Base-by-base conservation (phyloP, 2,888 invertebrate species). In the Campopleginae sp. region DNA sequence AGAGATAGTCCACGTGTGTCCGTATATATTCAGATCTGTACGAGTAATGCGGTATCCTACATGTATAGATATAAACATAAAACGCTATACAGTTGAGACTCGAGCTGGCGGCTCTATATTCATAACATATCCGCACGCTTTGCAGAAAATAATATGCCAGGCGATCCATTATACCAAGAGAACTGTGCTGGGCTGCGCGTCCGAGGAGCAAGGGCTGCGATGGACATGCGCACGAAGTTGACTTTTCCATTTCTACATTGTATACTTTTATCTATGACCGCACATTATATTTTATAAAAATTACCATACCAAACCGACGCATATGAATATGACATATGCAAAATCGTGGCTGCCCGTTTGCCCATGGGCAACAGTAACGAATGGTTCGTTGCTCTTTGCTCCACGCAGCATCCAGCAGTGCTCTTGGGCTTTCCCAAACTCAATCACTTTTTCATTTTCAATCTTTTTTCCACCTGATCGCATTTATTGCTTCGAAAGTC, bases 41-140 rank as follows among this genome's bases (percentile, higher is more conserved):
- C 31, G 44, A 61, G 19, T 66, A 42, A 44, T 14, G 68, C 42
- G 42, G 27, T 42, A 7, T 31, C 31, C 51, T 70, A 78, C 44
- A 17, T 68, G 10, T 70, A 42, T 68, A 74, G 3, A 63, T 61
- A 68, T 51, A 48, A 44, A 54, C 46, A 70, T 82, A 58, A 54
- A 77, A 65, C 63, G 44, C 31, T 74, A 31, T 79, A 58, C 61
- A 70, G 66, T 63, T 61, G 80, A 58, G 77, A 75, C 82, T 86
- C 84, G 83, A 88, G 89, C 90, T 90, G 82, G 89, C 88, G 90
- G 90, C 90, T 88, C 88, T 88, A 88, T 90, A 89, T 90, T 90
- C 89, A 89, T 90, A 90, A 90, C 87, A 88, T 89, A 90, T 89
- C 90, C 90, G 87, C 88, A 87, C 86, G 88, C 89, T 89, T 86